Evolutionary conservation across 2,113 vertebrate genomes (phyloP), one percentile per base, ranked within the genome.

Genomic region (Pomatorhinus ruficollis): DNA sequence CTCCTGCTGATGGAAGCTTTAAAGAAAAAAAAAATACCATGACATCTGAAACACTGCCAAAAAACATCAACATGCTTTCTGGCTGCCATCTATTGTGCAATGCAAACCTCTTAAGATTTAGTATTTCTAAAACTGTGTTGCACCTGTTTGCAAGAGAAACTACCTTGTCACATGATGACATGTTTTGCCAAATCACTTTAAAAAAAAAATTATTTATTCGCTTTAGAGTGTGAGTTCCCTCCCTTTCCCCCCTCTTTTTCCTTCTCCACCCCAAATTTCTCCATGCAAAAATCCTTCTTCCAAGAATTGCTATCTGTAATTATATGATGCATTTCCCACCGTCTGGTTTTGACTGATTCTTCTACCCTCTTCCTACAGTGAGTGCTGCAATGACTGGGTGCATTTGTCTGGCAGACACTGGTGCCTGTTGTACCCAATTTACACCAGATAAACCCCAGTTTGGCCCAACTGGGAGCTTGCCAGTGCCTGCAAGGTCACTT

Each of bases 1-100:
- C 96, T 97, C 97, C 97, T 95, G 94, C 97, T 97, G 98, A 97
- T 96, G 97, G 97, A 98, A 97, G 97, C 94, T 97, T 98, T 96
- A 97, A 97, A 97, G 90, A 96, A 93, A 86, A 74, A 78, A 85
- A 94, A 97, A 97, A 94, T 96, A 97, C 91, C 95, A 95, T 97
- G 97, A 95, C 93, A 95, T 97, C 95, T 98, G 97, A 98, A 96
- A 92, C 63, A 21, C 93, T 95, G 96, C 98, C 98, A 98, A 71
- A 96, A 97, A 72, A 42, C 97, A 97, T 98, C 96, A 95, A 96
- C 68, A 39, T 95, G 87, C 96, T 97, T 96, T 94, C 91, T 98
- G 95, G 88, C 97, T 95, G 96, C 97, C 96, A 97, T 97, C 96
- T 89, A 96, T 98, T 57, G 74, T 97, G 94, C 90, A 97, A 96